Evolutionary conservation across 2,888 invertebrate genomes (phyloP).

Genomic region (Metallyticus violacea): DNA sequence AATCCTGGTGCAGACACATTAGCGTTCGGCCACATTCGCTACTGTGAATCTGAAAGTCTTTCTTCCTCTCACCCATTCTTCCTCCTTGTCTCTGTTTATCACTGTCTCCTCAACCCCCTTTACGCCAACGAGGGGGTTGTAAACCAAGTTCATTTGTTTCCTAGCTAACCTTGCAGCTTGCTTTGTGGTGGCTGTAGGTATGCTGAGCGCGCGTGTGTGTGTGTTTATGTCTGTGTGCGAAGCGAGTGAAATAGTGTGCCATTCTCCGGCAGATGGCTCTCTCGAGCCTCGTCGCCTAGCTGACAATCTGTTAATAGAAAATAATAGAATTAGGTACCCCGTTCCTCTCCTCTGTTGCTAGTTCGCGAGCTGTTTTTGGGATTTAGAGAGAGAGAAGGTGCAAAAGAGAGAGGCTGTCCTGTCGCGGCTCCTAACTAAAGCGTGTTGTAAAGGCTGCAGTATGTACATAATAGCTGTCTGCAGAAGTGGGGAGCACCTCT

Average conservation of each 20-base stretch:
- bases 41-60: not conserved
- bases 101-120: not conserved
- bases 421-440: not conserved
- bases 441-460: no score
- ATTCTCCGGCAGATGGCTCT: conserved; percentile 30
- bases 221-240: not conserved
- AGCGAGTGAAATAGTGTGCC: conserved; percentile 30
- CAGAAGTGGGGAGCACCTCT: not conserved
- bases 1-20: not conserved
- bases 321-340: conserved; percentile 36
- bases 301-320: conserved; percentile 37
- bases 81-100: not conserved
- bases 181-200: no score
- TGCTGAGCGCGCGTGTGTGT: not conserved
- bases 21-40: not conserved
- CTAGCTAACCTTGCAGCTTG: not conserved
- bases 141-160: conserved; percentile 31
- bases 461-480: no score
- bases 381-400: conserved; percentile 16
- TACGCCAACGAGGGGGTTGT: conserved; percentile 3
- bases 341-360: not conserved
- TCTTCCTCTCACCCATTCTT: not conserved
- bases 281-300: conserved; percentile 28
- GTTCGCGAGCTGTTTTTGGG: conserved; percentile 13
- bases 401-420: not conserved